These are phyloP conservation scores for Leuciscus idus DNA, from an alignment of 2,113 vertebrate species.

Conservation along the genomic window DNA sequence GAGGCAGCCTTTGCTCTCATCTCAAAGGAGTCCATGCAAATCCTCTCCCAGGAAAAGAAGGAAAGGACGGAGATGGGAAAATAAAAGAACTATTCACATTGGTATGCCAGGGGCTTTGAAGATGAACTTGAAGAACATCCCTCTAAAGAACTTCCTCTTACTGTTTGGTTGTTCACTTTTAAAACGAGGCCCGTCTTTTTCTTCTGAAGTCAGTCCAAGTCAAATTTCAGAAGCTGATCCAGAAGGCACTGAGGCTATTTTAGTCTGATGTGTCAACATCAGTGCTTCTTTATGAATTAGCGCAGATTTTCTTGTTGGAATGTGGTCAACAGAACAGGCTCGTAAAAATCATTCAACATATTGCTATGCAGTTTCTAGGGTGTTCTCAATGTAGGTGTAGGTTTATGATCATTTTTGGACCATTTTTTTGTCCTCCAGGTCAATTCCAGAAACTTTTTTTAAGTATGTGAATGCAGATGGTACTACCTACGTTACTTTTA, in stretches of 20 bases:
- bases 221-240: constrained; percentile 39
- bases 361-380: background rate
- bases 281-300: constrained; percentile 4
- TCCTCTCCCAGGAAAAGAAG: constrained; percentile 32
- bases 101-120: constrained; percentile 43
- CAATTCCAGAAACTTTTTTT: too few species aligned
- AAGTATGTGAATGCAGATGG: too few species aligned
- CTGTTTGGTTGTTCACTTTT: constrained; percentile 19
- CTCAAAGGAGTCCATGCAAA: constrained; percentile 31
- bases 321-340: background rate
- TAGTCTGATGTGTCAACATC: constrained; percentile 34
- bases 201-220: constrained; percentile 42
- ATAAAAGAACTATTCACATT: constrained; percentile 41
- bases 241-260: constrained; percentile 1
- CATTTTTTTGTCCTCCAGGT: too few species aligned
- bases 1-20: constrained; percentile 8
- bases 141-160: constrained; percentile 32
- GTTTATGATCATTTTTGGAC: too few species aligned
- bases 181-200: background rate
- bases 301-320: background rate
- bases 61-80: constrained; percentile 9
- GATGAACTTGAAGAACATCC: constrained; percentile 33
- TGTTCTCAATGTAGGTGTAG: too few species aligned
- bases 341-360: constrained; percentile 3
- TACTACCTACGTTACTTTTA: background rate